Conservation (phyloP, 2,113 vertebrate species). For the Noctilio leporinus region DNA sequence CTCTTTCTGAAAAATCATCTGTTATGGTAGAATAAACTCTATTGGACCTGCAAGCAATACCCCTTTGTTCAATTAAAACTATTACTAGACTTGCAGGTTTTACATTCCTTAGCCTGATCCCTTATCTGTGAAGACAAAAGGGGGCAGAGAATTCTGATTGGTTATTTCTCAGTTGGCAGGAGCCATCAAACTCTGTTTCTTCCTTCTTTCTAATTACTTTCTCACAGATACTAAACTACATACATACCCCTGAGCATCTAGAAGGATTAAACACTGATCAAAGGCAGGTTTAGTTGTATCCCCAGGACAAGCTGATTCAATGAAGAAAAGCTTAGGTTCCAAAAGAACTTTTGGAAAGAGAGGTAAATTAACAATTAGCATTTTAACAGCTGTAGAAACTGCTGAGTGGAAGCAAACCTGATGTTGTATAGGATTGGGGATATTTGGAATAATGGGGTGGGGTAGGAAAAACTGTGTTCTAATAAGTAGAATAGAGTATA, state of each 20-base stretch:
- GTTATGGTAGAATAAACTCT: background rate
- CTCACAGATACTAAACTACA: conserved; percentile 72
- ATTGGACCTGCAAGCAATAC: background rate
- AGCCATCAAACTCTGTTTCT: conserved; percentile 30
- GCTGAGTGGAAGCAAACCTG: conserved; percentile 31
- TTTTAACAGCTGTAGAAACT: conserved; percentile 54
- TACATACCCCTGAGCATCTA: conserved; percentile 75
- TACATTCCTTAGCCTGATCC: background rate
- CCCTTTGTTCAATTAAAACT: background rate
- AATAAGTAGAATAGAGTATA: background rate
- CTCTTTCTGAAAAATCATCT: background rate
- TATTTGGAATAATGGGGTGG: conserved; percentile 14
- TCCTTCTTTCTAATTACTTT: conserved; percentile 74
- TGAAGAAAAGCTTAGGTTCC: conserved; percentile 72
- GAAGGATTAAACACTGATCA: conserved; percentile 86
- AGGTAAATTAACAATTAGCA: conserved; percentile 80
- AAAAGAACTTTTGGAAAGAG: conserved; percentile 71
- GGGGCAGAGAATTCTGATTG: background rate
- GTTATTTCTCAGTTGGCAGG: background rate
- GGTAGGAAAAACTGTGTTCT: conserved; percentile 31
- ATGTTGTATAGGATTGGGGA: conserved; percentile 9
- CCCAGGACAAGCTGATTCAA: conserved; percentile 81
- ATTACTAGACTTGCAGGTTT: background rate
- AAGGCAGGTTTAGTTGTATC: conserved; percentile 85
- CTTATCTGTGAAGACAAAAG: background rate